Percentiles rank a stretch among this genome's conserved stretches.
phyloP scores from a whole-genome alignment of 2,113 vertebrate genomes.

The Istiophorus platypterus region DNA sequence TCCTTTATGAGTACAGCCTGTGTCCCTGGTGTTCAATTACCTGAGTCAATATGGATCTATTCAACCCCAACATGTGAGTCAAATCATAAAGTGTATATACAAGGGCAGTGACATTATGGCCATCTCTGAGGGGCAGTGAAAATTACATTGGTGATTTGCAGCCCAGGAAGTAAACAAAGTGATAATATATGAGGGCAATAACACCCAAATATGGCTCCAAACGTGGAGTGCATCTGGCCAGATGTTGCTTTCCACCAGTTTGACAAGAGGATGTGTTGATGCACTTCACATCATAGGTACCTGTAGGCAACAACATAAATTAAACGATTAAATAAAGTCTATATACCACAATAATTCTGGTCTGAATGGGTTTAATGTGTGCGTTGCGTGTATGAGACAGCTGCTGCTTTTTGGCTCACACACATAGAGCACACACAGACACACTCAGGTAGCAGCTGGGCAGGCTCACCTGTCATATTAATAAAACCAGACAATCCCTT shows the following conservation, averaged over 20 bases:
- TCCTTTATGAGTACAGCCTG: conserved; percentile 71
- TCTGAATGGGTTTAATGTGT: conserved; percentile 67
- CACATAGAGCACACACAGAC: conserved; percentile 25
- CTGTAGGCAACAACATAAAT: conserved; percentile 33
- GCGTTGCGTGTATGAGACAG: conserved; percentile 78
- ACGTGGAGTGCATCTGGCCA: conserved; percentile 47
- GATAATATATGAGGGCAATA: conserved; percentile 71
- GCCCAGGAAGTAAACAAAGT: conserved; percentile 77
- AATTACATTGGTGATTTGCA: conserved; percentile 74
- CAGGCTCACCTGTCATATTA: conserved; percentile 84
- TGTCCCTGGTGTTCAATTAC: conserved; percentile 79
- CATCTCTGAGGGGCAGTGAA: conserved; percentile 61
- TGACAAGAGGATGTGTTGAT: conserved; percentile 11
- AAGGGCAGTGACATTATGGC: conserved; percentile 63
- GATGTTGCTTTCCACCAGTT: conserved; percentile 41
- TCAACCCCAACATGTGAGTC: conserved; percentile 76
- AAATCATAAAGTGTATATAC: conserved; percentile 80
- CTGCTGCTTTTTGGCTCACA: conserved; percentile 68
- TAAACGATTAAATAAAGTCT: conserved; percentile 45
- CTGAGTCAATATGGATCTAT: conserved; percentile 79
- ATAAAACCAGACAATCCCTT: conserved; percentile 83
- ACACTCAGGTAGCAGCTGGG: conserved; percentile 83
- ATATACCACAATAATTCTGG: conserved; percentile 51
- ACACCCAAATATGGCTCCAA: conserved; percentile 46
- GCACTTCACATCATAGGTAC: conserved; percentile 33